Conservation (phyloP, 2,888 invertebrate genomes). For the Stenoptilia bipunctidactyla region DNA sequence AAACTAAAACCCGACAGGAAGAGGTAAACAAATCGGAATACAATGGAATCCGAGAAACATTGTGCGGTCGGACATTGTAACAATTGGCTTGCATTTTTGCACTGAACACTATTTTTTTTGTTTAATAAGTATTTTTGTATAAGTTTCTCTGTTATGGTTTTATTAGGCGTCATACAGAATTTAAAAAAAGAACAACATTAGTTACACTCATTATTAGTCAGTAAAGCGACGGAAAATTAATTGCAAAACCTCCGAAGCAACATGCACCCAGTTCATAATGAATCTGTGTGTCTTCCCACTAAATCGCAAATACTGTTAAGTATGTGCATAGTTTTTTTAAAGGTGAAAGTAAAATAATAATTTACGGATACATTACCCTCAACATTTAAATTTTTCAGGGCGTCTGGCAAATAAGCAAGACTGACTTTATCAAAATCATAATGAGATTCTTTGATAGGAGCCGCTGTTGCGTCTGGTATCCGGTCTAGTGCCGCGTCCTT, state of each 20-base stretch:
- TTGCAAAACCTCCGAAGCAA: conserved; percentile 2
- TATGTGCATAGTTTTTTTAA: conserved; percentile 3
- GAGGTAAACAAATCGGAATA: no score
- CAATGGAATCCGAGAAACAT: no score
- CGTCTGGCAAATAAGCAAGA: conserved; percentile 40
- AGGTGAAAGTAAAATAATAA: conserved; percentile 18
- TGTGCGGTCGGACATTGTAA: no score
- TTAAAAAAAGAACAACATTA: no score
- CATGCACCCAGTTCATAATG: conserved; percentile 49
- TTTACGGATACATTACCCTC: conserved; percentile 49
- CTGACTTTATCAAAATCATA: conserved; percentile 49
- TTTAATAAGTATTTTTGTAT: no score
- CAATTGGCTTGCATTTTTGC: no score
- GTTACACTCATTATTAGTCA: no score
- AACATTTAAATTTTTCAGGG: conserved; percentile 35
- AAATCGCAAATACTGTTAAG: conserved; percentile 20
- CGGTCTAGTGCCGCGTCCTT: conserved; percentile 41
- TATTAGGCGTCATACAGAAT: no score
- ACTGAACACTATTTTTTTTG: no score
- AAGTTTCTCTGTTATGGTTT: no score
- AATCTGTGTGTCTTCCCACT: conserved; percentile 64
- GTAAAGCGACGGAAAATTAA: no score
- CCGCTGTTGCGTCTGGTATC: conserved; percentile 52
- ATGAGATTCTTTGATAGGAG: conserved; percentile 53
- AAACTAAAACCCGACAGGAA: no score